Evolutionary conservation across 2,113 vertebrate species (phyloP).

Genomic region (Choloepus hoffmanni): DNA sequence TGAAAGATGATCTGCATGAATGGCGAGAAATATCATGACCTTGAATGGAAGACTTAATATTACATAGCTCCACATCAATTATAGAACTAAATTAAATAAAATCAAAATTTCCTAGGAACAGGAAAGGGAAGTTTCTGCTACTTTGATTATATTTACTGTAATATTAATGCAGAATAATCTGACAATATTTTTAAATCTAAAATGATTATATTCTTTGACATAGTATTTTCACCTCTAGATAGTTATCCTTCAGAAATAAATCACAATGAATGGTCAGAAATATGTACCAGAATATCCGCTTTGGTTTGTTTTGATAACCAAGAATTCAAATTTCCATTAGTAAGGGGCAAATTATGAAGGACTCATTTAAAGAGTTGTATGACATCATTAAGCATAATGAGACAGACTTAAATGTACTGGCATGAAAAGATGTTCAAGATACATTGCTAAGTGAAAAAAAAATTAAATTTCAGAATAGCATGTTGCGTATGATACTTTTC

Average conservation of each 20-base stretch:
- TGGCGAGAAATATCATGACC: background rate
- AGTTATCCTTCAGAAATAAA: conserved; percentile 24
- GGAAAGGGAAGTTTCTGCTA: background rate
- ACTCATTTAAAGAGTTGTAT: background rate
- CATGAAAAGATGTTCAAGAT: background rate
- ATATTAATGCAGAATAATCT: background rate
- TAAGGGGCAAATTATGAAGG: no score
- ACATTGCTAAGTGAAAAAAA: background rate
- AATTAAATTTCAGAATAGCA: background rate
- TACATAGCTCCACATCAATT: background rate
- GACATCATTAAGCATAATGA: background rate
- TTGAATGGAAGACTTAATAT: background rate
- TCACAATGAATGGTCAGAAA: background rate
- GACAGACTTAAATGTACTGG: background rate
- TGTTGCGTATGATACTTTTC: background rate
- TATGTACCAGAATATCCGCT: background rate
- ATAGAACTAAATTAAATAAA: background rate
- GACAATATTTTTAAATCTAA: no score
- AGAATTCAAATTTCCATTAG: background rate
- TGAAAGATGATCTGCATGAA: background rate
- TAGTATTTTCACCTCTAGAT: no score
- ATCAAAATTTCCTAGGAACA: background rate
- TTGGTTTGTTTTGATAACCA: background rate
- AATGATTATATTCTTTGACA: background rate
- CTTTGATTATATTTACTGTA: background rate